Conservation (phyloP, 2,113 vertebrate species). For the Megaleporinus macrocephalus region DNA sequence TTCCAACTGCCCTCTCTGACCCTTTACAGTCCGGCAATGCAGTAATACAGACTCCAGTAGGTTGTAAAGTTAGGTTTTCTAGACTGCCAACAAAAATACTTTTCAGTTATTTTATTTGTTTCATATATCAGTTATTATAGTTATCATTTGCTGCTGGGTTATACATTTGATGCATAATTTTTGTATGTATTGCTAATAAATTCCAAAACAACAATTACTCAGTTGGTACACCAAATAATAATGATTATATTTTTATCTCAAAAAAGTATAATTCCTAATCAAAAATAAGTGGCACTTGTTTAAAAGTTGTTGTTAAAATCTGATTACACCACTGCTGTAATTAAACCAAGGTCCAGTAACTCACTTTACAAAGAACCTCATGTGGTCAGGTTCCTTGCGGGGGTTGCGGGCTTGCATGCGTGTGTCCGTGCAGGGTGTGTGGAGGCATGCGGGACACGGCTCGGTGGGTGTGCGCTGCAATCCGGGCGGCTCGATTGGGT, state of each 20-base stretch:
- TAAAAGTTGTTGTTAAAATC: neutral
- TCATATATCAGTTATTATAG: neutral
- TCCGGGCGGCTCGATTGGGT: constrained; percentile 61
- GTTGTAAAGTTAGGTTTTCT: neutral
- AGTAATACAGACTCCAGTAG: neutral
- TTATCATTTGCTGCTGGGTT: too few relatives aligned
- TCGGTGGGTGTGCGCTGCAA: constrained; percentile 51
- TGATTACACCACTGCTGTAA: neutral
- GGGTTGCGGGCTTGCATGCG: constrained; percentile 5
- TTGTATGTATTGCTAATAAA: neutral
- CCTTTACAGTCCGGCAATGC: constrained; percentile 34
- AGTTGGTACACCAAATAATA: too few relatives aligned
- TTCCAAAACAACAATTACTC: neutral
- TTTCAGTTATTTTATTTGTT: neutral
- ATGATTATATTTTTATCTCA: too few relatives aligned
- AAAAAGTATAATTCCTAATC: too few relatives aligned
- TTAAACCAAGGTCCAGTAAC: neutral
- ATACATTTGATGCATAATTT: too few relatives aligned
- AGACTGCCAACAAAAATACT: neutral
- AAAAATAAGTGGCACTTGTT: too few relatives aligned
- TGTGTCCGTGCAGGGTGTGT: constrained; percentile 32
- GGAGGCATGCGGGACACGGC: constrained; percentile 52
- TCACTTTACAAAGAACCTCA: neutral
- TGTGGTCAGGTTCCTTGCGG: neutral
- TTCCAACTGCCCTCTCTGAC: constrained; percentile 70